Conservation (phyloP, 2,797 vertebrate genomes). For the Vultur gryphus region DNA sequence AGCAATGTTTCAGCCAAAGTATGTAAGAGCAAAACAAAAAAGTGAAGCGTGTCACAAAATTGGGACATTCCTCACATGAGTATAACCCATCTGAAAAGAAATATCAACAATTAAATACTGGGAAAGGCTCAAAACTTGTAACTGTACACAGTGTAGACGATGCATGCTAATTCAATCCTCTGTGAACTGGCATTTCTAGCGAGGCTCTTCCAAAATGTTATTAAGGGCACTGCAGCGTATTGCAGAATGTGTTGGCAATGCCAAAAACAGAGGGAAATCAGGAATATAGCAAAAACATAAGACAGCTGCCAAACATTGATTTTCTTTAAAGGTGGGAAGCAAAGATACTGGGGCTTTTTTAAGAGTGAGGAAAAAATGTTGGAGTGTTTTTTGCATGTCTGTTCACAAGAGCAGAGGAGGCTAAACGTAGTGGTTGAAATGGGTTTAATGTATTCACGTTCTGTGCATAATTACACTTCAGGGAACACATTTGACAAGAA, state of each 20-base stretch:
- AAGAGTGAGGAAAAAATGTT: neutral
- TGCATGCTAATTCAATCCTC: conserved; percentile 40
- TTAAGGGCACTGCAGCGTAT: conserved; percentile 64
- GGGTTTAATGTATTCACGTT: neutral
- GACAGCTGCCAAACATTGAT: conserved; percentile 34
- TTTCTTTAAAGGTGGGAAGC: conserved; percentile 41
- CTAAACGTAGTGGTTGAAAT: neutral
- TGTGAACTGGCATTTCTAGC: conserved; percentile 15
- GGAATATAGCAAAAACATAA: neutral
- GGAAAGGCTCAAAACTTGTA: neutral
- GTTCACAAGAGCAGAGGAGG: neutral
- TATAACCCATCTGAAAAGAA: neutral
- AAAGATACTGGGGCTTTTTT: neutral
- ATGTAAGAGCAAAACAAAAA: conserved; percentile 4
- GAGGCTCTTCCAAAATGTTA: conserved; percentile 51
- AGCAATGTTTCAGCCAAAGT: neutral
- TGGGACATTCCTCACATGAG: neutral
- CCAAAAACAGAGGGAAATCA: conserved; percentile 44
- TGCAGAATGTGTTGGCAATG: conserved; percentile 42
- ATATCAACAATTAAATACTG: neutral
- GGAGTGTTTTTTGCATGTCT: neutral
- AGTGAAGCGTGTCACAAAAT: neutral
- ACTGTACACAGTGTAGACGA: neutral
- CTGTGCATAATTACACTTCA: neutral
- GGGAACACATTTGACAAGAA: conserved; percentile 29